Evolutionary conservation across 2,888 invertebrate genomes (phyloP).

Genomic region (Xestia c-nigrum): DNA sequence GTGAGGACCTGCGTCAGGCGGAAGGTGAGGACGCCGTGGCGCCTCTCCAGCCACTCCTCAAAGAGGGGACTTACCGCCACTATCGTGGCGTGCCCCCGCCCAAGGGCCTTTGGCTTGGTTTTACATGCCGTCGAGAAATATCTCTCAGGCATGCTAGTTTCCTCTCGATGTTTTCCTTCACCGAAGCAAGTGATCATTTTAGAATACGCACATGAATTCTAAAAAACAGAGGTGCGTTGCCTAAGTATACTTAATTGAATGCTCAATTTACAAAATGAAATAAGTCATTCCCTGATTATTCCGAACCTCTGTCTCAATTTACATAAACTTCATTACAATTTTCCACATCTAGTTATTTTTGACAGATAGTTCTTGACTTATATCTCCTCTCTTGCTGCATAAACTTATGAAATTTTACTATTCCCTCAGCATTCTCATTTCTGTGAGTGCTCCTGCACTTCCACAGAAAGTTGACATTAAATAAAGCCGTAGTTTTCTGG

Average conservation of each 20-base stretch:
- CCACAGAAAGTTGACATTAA: slow-evolving; percentile 13
- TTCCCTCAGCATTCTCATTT: slow-evolving; percentile 27
- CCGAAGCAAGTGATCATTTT: too few relatives aligned
- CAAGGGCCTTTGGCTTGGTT: too few relatives aligned
- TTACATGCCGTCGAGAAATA: too few relatives aligned
- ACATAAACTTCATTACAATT: not conserved
- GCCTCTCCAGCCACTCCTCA: too few relatives aligned
- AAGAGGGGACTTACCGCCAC: too few relatives aligned
- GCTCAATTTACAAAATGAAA: not conserved
- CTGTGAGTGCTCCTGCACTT: slow-evolving; percentile 29
- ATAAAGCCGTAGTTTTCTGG: slow-evolving; percentile 18
- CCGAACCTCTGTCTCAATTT: not conserved
- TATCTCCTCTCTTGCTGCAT: not conserved
- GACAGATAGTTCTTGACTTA: not conserved
- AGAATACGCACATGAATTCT: too few relatives aligned
- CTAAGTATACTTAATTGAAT: not conserved
- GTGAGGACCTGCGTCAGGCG: too few relatives aligned
- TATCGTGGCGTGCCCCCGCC: too few relatives aligned
- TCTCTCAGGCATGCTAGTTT: too few relatives aligned
- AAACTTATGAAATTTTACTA: slow-evolving; percentile 17
- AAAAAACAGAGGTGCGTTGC: too few relatives aligned
- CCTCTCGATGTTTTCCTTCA: too few relatives aligned
- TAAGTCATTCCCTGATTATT: not conserved
- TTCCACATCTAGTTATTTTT: not conserved
- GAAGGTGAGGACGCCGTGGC: too few relatives aligned